Conservation (phyloP, 2,888 invertebrate genomes). For the Lasioglossum morio region DNA sequence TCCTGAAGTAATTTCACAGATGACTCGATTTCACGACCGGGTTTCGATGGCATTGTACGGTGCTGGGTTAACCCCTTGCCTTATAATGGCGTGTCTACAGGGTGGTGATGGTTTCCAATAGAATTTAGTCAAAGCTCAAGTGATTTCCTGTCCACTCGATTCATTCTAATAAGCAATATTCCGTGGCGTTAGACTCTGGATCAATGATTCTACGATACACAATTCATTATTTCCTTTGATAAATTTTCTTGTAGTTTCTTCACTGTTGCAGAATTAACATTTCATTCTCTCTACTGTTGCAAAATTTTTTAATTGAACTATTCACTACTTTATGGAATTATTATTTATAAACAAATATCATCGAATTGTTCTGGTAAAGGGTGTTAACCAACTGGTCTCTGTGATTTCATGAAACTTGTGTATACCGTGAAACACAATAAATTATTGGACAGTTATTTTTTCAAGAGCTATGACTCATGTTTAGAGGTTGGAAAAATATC, state of each 20-base stretch:
- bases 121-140: background rate
- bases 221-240: background rate
- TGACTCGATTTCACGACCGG: slow-evolving; percentile 40
- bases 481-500: background rate
- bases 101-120: background rate
- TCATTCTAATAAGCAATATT: background rate
- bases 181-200: background rate
- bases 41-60: slow-evolving; percentile 45
- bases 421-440: background rate
- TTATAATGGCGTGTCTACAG: background rate
- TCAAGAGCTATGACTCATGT: background rate
- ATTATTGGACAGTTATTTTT: background rate
- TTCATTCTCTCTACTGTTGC: background rate
- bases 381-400: background rate
- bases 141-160: background rate
- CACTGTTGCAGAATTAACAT: background rate
- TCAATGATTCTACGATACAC: background rate
- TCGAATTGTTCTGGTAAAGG: background rate
- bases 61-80: background rate
- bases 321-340: background rate
- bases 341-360: background rate
- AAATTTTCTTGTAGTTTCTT: background rate
- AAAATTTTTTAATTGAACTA: background rate
- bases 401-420: background rate
- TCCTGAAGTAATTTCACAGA: slow-evolving; percentile 49